Evolutionary conservation across 35 echinoderm and acorn worm genomes (phyloP).

Genomic region (Eucidaris tribuloides): DNA sequence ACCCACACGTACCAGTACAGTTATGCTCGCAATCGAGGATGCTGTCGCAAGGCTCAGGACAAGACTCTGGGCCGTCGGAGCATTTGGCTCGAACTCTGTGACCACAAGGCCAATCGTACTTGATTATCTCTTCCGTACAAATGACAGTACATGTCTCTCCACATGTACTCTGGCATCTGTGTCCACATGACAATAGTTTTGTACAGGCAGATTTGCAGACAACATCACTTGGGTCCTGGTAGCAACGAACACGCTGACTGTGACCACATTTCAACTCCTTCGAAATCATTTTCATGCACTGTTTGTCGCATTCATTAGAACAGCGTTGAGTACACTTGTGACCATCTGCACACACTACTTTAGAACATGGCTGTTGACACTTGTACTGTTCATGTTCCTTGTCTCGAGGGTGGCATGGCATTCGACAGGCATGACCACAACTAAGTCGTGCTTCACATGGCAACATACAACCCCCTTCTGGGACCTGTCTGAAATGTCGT

Average conservation of each 20-base stretch:
- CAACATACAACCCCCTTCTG: constrained; percentile 30
- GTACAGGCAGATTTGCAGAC: background rate
- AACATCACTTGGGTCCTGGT: background rate
- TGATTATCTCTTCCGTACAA: constrained; percentile 32
- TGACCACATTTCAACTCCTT: background rate
- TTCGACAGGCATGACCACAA: constrained; percentile 48
- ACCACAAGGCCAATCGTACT: constrained; percentile 47
- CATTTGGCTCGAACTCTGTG: constrained; percentile 66
- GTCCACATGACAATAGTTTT: background rate
- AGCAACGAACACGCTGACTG: background rate
- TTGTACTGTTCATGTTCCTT: constrained; percentile 4
- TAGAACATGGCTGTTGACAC: constrained; percentile 22
- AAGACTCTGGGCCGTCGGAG: constrained; percentile 36
- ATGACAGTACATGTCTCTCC: constrained; percentile 50
- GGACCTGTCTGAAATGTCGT: constrained; percentile 43
- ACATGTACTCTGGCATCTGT: constrained; percentile 59
- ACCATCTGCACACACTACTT: background rate
- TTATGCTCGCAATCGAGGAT: constrained; percentile 6
- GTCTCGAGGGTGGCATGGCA: constrained; percentile 39
- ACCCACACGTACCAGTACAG: constrained; percentile 15
- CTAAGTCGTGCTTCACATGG: constrained; percentile 38
- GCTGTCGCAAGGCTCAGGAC: constrained; percentile 31
- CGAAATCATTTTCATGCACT: background rate
- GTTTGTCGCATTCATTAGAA: background rate
- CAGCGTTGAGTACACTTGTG: background rate